These are phyloP conservation scores for Artemia sinica DNA, from an alignment of 2,888 invertebrate genomes.

Conservation along the genomic window DNA sequence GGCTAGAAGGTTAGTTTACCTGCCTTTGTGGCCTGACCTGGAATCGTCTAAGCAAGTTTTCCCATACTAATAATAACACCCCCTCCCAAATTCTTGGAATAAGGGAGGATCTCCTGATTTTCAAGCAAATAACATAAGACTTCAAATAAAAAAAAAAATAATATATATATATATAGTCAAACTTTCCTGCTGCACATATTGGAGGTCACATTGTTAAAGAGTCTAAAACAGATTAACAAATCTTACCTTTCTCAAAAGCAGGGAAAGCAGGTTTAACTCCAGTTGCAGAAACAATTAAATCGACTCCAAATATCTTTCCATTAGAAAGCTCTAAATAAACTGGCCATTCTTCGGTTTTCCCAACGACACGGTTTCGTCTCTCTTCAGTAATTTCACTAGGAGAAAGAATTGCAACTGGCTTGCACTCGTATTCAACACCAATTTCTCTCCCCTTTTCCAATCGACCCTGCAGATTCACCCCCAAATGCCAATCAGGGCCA, in stretches of 20 bases:
- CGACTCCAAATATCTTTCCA: slow-evolving; percentile 52
- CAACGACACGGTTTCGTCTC: background rate
- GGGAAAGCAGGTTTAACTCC: slow-evolving; percentile 49
- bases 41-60: no score
- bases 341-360: slow-evolving; percentile 37
- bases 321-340: slow-evolving; percentile 55
- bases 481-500: slow-evolving; percentile 88
- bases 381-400: slow-evolving; percentile 13
- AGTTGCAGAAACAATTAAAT: slow-evolving; percentile 85
- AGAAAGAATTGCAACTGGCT: background rate
- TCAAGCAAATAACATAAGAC: no score
- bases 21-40: no score
- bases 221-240: no score
- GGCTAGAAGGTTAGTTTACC: no score
- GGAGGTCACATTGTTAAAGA: no score
- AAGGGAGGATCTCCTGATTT: no score
- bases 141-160: no score
- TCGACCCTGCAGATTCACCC: slow-evolving; percentile 42
- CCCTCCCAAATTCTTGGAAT: no score
- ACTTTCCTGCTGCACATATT: no score
- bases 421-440: background rate
- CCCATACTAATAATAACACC: no score
- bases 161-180: no score
- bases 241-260: background rate
- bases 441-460: slow-evolving; percentile 33